These are phyloP conservation scores for Timandra comae DNA, from an alignment of 2,888 invertebrate species.

Conservation along the genomic window DNA sequence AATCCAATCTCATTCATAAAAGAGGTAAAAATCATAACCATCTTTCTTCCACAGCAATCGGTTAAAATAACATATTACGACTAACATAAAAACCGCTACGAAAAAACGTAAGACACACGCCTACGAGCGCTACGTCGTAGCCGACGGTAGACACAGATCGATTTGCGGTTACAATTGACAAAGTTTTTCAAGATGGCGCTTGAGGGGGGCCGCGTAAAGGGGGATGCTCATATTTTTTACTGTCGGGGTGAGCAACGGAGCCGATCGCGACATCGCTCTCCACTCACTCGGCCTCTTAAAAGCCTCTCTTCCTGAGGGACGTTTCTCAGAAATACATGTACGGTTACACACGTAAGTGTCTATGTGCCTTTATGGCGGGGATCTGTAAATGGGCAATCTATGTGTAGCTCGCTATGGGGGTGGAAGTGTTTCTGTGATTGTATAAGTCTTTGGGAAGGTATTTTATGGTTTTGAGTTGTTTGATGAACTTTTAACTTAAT, in stretches of 20 bases:
- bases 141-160: slow-evolving; percentile 62
- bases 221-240: slow-evolving; percentile 76
- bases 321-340: slow-evolving; percentile 45
- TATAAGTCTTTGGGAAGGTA: slow-evolving; percentile 7
- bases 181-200: slow-evolving; percentile 74
- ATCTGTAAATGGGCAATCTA: slow-evolving; percentile 41
- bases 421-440: slow-evolving; percentile 26
- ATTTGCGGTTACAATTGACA: slow-evolving; percentile 72
- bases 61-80: too few species aligned
- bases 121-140: slow-evolving; percentile 29
- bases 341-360: slow-evolving; percentile 55
- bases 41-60: too few species aligned
- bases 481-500: too few species aligned
- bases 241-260: slow-evolving; percentile 75
- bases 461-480: too few species aligned
- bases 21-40: too few species aligned
- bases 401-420: slow-evolving; percentile 17
- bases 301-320: slow-evolving; percentile 59
- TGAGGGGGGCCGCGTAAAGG: slow-evolving; percentile 36
- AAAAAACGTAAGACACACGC: slow-evolving; percentile 12
- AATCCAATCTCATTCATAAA: too few species aligned
- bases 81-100: slow-evolving; percentile 3
- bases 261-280: slow-evolving; percentile 74
- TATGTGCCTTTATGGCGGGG: slow-evolving; percentile 41
- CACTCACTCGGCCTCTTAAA: slow-evolving; percentile 72